phyloP scores from a whole-genome alignment of 2,888 invertebrate species.

The Pseudococcus viburni region DNA sequence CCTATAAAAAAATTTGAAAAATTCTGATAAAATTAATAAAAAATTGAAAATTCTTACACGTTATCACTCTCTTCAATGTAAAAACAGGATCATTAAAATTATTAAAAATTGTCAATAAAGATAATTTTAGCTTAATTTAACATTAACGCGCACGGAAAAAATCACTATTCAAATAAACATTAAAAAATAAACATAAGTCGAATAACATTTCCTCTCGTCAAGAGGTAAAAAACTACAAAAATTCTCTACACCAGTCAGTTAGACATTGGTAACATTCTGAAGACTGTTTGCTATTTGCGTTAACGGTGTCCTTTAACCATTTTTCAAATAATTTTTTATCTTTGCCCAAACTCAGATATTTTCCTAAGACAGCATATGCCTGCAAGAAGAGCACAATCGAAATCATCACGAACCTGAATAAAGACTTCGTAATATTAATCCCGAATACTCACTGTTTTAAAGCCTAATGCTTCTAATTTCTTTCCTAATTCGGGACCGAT shows the following conservation, averaged over 20 bases:
- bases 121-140: constrained; percentile 45
- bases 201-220: constrained; percentile 49
- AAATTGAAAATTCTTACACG: too few relatives aligned
- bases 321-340: constrained; percentile 95
- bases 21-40: too few relatives aligned
- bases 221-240: constrained; percentile 80
- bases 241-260: constrained; percentile 98
- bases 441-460: constrained; percentile 85
- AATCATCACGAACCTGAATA: constrained; percentile 35
- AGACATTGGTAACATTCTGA: constrained; percentile 95
- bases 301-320: constrained; percentile 96
- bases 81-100: too few relatives aligned
- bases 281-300: constrained; percentile 93
- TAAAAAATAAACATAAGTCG: constrained; percentile 33
- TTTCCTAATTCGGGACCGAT: constrained; percentile 94
- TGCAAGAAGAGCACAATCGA: constrained; percentile 73
- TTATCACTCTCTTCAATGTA: too few relatives aligned
- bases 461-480: constrained; percentile 87
- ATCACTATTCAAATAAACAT: constrained; percentile 49
- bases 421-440: background rate
- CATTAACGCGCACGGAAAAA: background rate
- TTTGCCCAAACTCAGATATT: constrained; percentile 95
- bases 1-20: too few relatives aligned
- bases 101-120: too few relatives aligned
- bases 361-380: constrained; percentile 98